Evolutionary conservation across 2,888 invertebrate genomes (phyloP).

Genomic region (Drosophila borealis): DNA sequence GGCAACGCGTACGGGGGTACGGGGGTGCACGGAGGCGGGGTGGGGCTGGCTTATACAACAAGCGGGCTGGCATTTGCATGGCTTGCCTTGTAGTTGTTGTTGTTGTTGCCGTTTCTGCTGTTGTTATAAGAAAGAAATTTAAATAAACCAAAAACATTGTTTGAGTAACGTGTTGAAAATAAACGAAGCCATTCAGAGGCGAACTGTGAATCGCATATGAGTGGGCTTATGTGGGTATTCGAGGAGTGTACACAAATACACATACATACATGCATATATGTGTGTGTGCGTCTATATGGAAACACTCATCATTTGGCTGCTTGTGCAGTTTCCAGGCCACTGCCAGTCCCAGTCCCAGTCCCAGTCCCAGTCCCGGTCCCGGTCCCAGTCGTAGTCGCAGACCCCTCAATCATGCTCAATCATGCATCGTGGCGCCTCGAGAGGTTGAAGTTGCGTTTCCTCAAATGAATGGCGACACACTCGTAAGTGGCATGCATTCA

Average conservation of each 20-base stretch:
- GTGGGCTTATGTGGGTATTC: constrained; percentile 43
- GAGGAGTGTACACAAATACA: constrained; percentile 7
- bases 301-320: constrained; percentile 28
- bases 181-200: constrained; percentile 77
- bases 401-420: constrained; percentile 77
- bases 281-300: constrained; percentile 1
- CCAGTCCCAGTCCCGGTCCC: not conserved
- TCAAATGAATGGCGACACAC: constrained; percentile 69
- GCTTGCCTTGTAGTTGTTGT: constrained; percentile 60
- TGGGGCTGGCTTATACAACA: constrained; percentile 63
- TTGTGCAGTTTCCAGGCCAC: constrained; percentile 50
- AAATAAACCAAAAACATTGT: constrained; percentile 80
- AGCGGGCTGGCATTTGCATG: constrained; percentile 71
- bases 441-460: constrained; percentile 68
- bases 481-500: constrained; percentile 75
- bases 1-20: constrained; percentile 1
- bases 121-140: constrained; percentile 76
- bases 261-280: not conserved
- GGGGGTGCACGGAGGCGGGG: too few relatives aligned
- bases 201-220: constrained; percentile 64
- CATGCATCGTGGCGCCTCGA: constrained; percentile 73
- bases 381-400: constrained; percentile 6
- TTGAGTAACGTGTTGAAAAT: constrained; percentile 79
- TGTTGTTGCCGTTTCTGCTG: constrained; percentile 35
- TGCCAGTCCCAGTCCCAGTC: constrained; percentile 12